Percentiles rank a stretch among this genome's conserved stretches.
phyloP scores from a whole-genome alignment of 1,140 invertebrate genomes.

The Cheumatopsyche charites region DNA sequence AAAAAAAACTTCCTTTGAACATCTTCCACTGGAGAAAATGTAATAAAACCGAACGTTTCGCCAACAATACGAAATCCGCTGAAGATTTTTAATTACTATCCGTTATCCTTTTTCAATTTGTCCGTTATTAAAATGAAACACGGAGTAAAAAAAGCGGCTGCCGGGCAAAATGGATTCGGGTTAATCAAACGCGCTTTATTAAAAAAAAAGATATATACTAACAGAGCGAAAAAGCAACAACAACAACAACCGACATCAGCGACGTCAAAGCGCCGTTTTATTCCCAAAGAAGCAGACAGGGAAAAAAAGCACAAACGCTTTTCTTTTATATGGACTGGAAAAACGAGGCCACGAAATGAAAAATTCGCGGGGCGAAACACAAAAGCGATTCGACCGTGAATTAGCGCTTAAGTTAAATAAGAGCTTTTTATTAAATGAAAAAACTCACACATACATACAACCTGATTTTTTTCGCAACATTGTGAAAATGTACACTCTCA shows the following conservation, averaged over 20 bases:
- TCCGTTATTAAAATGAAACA: too few species aligned
- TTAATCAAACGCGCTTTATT: too few species aligned
- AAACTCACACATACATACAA: too few species aligned
- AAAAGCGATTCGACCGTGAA: conserved; percentile 28
- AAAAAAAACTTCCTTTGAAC: background rate
- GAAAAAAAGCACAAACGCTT: background rate
- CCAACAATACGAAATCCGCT: too few species aligned
- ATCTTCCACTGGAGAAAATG: background rate
- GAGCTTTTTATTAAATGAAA: conserved; percentile 18
- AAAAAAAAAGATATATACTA: background rate
- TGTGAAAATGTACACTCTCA: too few species aligned
- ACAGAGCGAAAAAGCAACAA: background rate
- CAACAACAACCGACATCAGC: too few species aligned
- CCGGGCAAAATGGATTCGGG: too few species aligned
- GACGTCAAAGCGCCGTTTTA: background rate
- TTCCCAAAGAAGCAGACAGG: too few species aligned
- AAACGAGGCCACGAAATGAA: conserved; percentile 16
- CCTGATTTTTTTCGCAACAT: too few species aligned
- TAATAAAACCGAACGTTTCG: conserved; percentile 2
- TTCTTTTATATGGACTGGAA: background rate
- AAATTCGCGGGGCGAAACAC: conserved; percentile 30
- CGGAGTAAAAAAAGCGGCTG: too few species aligned
- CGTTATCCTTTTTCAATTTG: too few species aligned
- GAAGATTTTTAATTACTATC: too few species aligned
- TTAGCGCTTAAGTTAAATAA: conserved; percentile 32